phyloP scores from a whole-genome alignment of 2,113 vertebrate genomes.

The Hippopotamus amphibius region DNA sequence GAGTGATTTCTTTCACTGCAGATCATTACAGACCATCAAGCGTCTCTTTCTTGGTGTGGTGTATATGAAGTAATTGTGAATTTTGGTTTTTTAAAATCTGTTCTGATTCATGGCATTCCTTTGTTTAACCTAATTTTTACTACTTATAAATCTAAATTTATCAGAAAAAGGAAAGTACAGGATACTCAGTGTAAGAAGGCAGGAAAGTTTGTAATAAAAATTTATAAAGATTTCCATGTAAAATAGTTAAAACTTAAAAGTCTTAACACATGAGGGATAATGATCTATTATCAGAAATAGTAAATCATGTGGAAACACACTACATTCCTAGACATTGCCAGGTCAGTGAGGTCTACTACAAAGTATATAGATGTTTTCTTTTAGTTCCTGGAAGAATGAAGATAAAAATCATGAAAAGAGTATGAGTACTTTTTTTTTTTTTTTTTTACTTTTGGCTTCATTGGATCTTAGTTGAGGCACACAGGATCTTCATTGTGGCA shows the following conservation, averaged over 20 bases:
- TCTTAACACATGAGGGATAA: not conserved
- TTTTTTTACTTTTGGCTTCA: no score
- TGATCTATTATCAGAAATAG: not conserved
- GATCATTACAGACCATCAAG: not conserved
- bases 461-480: no score
- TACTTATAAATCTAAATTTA: constrained; percentile 38
- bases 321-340: not conserved
- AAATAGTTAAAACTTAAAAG: constrained; percentile 42
- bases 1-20: constrained; percentile 31
- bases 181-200: constrained; percentile 40
- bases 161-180: constrained; percentile 33
- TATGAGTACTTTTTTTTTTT: not conserved
- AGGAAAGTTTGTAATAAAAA: constrained; percentile 20
- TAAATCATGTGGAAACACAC: constrained; percentile 14
- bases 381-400: constrained; percentile 15
- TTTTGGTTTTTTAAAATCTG: constrained; percentile 38
- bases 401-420: constrained; percentile 5
- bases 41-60: constrained; percentile 32
- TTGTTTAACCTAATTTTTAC: constrained; percentile 32
- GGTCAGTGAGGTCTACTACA: not conserved
- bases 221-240: constrained; percentile 21
- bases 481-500: no score
- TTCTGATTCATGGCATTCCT: constrained; percentile 35
- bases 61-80: not conserved
- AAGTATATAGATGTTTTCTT: not conserved